Evolutionary conservation across 2,888 invertebrate genomes (phyloP).

Genomic region (Cinara cedri): DNA sequence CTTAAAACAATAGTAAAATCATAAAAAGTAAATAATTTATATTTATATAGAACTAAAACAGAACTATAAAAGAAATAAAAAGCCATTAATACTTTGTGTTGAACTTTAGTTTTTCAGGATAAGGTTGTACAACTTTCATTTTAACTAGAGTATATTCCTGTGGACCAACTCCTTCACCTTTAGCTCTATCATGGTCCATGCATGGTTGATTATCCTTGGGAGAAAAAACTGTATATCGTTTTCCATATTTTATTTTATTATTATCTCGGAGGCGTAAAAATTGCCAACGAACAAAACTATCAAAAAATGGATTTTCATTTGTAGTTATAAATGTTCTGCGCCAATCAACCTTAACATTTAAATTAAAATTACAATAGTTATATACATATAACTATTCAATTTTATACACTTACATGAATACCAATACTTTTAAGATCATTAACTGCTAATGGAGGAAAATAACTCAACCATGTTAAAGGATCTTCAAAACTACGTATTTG

Average conservation of each 20-base stretch:
- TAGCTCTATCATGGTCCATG: conserved; percentile 98
- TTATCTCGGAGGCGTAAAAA: conserved; percentile 82
- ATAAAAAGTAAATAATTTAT: neutral
- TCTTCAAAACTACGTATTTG: conserved; percentile 93
- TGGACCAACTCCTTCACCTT: conserved; percentile 96
- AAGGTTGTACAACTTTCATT: conserved; percentile 80
- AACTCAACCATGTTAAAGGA: conserved; percentile 91
- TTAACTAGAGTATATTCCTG: conserved; percentile 98
- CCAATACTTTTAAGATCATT: conserved; percentile 88
- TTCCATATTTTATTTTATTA: conserved; percentile 94
- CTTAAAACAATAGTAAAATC: conserved; percentile 62
- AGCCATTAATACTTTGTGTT: conserved; percentile 59
- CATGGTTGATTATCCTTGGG: conserved; percentile 97
- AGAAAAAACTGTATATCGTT: conserved; percentile 94
- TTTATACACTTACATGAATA: conserved; percentile 73
- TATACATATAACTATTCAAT: neutral
- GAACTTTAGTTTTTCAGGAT: conserved; percentile 74
- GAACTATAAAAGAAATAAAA: neutral
- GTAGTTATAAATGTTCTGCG: conserved; percentile 97
- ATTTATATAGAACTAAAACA: conserved; percentile 16
- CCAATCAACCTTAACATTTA: conserved; percentile 81
- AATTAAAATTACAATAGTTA: neutral
- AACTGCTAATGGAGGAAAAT: conserved; percentile 91
- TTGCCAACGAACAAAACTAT: conserved; percentile 98
- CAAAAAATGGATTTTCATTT: conserved; percentile 95